phyloP scores from a whole-genome alignment of 2,797 vertebrate species.

The Diplodus sargus region DNA sequence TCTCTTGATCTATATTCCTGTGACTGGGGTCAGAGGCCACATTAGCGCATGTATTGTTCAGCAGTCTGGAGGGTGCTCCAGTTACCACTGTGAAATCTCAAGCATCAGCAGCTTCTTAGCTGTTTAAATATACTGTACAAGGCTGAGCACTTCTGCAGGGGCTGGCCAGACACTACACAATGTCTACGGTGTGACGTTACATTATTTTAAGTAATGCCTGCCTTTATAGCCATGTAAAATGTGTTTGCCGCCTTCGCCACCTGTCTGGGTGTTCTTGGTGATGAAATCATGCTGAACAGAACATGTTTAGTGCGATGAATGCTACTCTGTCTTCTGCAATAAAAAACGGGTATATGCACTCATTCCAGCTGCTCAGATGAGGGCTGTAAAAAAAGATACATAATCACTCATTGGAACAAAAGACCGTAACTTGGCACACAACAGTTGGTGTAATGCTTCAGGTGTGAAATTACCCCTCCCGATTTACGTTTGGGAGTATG shows the following conservation, averaged over 20 bases:
- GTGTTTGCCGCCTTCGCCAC: constrained; percentile 62
- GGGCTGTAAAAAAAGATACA: constrained; percentile 47
- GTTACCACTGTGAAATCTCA: constrained; percentile 78
- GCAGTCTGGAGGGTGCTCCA: constrained; percentile 71
- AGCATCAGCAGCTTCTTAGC: constrained; percentile 64
- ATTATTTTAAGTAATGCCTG: constrained; percentile 61
- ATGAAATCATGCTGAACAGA: constrained; percentile 55
- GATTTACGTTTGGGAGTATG: constrained; percentile 63
- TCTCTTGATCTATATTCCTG: constrained; percentile 69
- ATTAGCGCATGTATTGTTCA: constrained; percentile 72
- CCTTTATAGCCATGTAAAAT: constrained; percentile 64
- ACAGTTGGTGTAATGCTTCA: constrained; percentile 72
- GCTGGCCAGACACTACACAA: constrained; percentile 50
- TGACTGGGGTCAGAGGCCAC: constrained; percentile 74
- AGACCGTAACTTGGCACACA: constrained; percentile 69
- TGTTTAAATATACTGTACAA: constrained; percentile 63
- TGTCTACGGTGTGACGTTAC: constrained; percentile 40
- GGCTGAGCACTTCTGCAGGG: constrained; percentile 29
- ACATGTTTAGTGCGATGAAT: constrained; percentile 50
- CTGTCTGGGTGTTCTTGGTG: constrained; percentile 65
- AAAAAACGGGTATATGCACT: constrained; percentile 49
- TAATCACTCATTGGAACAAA: constrained; percentile 73
- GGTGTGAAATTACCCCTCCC: constrained; percentile 77
- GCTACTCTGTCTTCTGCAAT: constrained; percentile 59
- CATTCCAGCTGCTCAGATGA: constrained; percentile 65